Percentiles rank a stretch among this genome's conserved stretches.
These are phyloP conservation scores for Drymonia ruficornis DNA, from an alignment of 2,888 invertebrate species.

Conservation along the genomic window DNA sequence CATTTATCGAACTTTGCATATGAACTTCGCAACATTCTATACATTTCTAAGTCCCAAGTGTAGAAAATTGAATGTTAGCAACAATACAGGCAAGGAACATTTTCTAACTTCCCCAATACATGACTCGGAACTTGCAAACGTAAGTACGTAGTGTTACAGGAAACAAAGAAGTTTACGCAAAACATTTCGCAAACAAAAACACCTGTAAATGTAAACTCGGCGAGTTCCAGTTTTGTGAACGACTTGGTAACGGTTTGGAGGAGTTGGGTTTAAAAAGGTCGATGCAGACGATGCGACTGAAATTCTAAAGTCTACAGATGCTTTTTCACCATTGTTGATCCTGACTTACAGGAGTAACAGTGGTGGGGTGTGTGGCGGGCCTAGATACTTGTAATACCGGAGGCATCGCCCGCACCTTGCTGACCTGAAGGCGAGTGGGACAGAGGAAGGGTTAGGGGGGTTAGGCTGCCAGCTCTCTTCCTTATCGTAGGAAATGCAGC, in stretches of 20 bases:
- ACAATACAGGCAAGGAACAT: conserved; percentile 12
- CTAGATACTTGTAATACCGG: no score
- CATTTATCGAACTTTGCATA: background rate
- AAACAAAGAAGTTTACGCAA: conserved; percentile 12
- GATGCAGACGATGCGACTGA: background rate
- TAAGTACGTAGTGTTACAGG: background rate
- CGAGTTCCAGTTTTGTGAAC: conserved; percentile 18
- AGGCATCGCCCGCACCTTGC: no score
- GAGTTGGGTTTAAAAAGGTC: background rate
- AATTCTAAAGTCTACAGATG: no score
- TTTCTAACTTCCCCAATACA: conserved; percentile 31
- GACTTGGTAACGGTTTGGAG: conserved; percentile 20
- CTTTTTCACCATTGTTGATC: no score
- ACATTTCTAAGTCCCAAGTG: background rate
- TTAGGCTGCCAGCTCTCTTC: no score
- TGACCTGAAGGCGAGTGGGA: no score
- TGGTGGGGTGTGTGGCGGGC: no score
- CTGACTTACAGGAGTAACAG: no score
- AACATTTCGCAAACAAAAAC: conserved; percentile 52
- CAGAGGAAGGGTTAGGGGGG: no score
- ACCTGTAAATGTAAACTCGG: conserved; percentile 51
- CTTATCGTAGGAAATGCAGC: no score
- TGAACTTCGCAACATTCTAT: background rate
- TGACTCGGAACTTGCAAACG: conserved; percentile 16
- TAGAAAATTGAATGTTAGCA: conserved; percentile 1